These are phyloP conservation scores for Pteromalus puparum DNA, from an alignment of 1,140 invertebrate species.

Conservation along the genomic window DNA sequence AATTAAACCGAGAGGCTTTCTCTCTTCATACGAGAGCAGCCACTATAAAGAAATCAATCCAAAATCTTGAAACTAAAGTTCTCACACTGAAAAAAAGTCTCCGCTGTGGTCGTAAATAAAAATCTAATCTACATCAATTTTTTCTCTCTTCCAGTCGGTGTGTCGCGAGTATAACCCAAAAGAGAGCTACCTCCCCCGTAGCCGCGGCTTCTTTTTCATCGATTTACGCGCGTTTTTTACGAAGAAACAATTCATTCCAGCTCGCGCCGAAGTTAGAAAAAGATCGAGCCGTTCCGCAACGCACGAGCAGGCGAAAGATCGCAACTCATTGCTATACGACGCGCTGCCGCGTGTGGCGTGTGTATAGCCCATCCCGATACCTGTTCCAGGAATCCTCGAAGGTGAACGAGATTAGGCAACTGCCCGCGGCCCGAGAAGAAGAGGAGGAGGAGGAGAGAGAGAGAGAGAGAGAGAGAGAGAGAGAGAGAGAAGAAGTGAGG, in stretches of 20 bases:
- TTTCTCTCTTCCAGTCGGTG: not conserved
- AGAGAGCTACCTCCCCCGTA: not conserved
- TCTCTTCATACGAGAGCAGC: not conserved
- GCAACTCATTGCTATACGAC: conserved; percentile 25
- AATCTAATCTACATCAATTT: conserved; percentile 37
- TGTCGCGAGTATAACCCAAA: too few relatives aligned
- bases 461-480: not conserved
- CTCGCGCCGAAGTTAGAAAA: conserved; percentile 3
- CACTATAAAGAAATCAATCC: too few relatives aligned
- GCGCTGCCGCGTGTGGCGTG: not conserved
- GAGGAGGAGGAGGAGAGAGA: not conserved
- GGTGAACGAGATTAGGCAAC: conserved; percentile 61
- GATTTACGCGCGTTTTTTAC: not conserved
- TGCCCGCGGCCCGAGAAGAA: conserved; percentile 26
- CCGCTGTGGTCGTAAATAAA: not conserved
- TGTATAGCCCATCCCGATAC: conserved; percentile 48
- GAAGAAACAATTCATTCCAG: conserved; percentile 38
- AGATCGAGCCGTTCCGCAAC: not conserved
- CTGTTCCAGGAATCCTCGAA: conserved; percentile 59
- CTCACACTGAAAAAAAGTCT: not conserved
- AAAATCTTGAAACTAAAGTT: not conserved
- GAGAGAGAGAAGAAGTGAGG: not conserved
- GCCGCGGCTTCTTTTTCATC: conserved; percentile 15
- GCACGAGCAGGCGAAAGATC: not conserved
- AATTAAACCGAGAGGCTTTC: conserved; percentile 28